These are phyloP conservation scores for Drosophila orena DNA, from an alignment of 1,140 invertebrate genomes.

Conservation along the genomic window DNA sequence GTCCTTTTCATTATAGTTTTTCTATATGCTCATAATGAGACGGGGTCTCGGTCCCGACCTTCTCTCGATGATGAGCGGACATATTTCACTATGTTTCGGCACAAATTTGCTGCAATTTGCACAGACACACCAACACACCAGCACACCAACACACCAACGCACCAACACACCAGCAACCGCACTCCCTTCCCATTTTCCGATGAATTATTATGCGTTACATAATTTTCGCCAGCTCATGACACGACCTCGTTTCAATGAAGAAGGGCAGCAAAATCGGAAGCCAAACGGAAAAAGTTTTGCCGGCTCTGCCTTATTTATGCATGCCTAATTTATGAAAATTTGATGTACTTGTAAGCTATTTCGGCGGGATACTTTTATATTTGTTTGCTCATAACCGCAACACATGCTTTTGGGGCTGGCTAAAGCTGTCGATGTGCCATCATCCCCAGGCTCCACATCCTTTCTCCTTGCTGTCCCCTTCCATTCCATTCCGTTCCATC, in stretches of 20 bases:
- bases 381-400: constrained; percentile 81
- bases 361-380: constrained; percentile 81
- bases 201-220: constrained; percentile 81
- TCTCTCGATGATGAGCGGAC: constrained; percentile 68
- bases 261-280: constrained; percentile 2
- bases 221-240: constrained; percentile 81
- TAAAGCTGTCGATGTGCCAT: constrained; percentile 43
- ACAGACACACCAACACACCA: constrained; percentile 33
- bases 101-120: constrained; percentile 79
- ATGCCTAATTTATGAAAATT: constrained; percentile 84
- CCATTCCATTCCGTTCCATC: neutral
- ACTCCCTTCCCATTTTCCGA: constrained; percentile 35
- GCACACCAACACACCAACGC: constrained; percentile 22
- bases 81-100: constrained; percentile 70
- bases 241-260: constrained; percentile 19
- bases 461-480: neutral
- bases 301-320: constrained; percentile 71
- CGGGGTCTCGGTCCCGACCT: constrained; percentile 16
- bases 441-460: constrained; percentile 10
- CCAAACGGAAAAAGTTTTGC: constrained; percentile 61
- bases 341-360: constrained; percentile 83
- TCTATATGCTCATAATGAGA: constrained; percentile 36
- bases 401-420: constrained; percentile 58
- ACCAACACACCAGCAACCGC: too few species aligned
- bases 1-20: constrained; percentile 36